Evolutionary conservation across 2,888 invertebrate species (phyloP).

Genomic region (Harpalus rubripes): DNA sequence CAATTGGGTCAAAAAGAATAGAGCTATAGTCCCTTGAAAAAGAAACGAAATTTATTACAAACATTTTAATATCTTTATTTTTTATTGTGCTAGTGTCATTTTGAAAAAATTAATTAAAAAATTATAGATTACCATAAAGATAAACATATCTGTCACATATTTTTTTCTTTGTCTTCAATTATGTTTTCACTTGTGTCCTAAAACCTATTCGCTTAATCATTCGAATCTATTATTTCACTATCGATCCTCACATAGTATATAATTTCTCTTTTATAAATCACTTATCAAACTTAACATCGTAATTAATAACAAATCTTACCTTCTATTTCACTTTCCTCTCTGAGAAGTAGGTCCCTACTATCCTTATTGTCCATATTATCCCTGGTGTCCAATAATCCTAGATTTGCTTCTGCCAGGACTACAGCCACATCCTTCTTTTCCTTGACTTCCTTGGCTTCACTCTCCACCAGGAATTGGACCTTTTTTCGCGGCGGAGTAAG

Average conservation of each 20-base stretch:
- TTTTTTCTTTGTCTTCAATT: slow-evolving; percentile 10
- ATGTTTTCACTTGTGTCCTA: slow-evolving; percentile 6
- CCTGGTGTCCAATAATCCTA: neutral
- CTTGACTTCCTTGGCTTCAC: slow-evolving; percentile 74
- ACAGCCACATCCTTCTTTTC: slow-evolving; percentile 65
- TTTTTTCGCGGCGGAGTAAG: slow-evolving; percentile 80
- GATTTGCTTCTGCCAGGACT: slow-evolving; percentile 21
- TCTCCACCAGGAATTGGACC: slow-evolving; percentile 86
- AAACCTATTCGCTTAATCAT: neutral
- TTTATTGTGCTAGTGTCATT: neutral
- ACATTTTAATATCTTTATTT: neutral
- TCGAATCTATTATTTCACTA: neutral
- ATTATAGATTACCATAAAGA: neutral
- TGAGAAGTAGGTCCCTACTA: slow-evolving; percentile 21
- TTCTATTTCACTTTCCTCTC: slow-evolving; percentile 50
- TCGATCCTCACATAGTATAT: neutral
- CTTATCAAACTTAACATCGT: neutral
- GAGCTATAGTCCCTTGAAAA: neutral
- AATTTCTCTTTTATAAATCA: neutral
- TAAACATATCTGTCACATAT: slow-evolving; percentile 8
- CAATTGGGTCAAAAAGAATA: no score
- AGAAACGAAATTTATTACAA: neutral
- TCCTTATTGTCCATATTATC: neutral
- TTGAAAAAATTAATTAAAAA: slow-evolving; percentile 16
- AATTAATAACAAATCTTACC: slow-evolving; percentile 13